phyloP scores from a whole-genome alignment of 2,113 vertebrate species.

The Phalacrocorax brasilianus region DNA sequence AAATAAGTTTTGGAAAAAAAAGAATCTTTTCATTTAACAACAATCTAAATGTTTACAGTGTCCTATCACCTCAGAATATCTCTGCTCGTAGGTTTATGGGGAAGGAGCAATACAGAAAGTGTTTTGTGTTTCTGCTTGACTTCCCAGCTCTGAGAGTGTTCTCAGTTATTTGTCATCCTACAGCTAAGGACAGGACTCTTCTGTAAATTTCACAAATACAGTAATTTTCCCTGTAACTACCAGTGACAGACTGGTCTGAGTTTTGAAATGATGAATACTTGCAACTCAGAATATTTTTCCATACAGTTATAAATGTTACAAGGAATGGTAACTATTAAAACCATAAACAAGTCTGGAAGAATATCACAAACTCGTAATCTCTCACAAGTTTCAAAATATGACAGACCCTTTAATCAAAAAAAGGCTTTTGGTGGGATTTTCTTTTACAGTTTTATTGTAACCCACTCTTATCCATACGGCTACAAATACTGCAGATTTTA shows the following conservation, averaged over 20 bases:
- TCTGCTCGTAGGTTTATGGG: neutral
- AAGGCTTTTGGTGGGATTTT: neutral
- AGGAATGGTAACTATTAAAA: neutral
- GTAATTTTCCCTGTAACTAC: neutral
- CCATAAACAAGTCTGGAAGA: neutral
- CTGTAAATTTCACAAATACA: neutral
- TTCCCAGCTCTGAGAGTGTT: neutral
- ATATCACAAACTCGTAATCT: neutral
- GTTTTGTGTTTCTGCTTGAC: neutral
- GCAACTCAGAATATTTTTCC: neutral
- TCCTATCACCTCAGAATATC: neutral
- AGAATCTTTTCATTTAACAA: neutral
- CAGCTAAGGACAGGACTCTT: neutral
- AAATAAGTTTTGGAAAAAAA: neutral
- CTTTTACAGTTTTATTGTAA: neutral
- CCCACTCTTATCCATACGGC: neutral
- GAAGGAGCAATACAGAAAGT: neutral
- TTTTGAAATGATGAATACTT: neutral
- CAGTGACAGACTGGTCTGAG: neutral
- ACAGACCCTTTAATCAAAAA: neutral
- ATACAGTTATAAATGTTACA: neutral
- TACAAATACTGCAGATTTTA: neutral
- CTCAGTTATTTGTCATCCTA: neutral
- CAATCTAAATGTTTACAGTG: neutral
- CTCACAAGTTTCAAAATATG: neutral